These are phyloP conservation scores for Fulmarus glacialis DNA, from an alignment of 2,113 vertebrate genomes.

Conservation along the genomic window DNA sequence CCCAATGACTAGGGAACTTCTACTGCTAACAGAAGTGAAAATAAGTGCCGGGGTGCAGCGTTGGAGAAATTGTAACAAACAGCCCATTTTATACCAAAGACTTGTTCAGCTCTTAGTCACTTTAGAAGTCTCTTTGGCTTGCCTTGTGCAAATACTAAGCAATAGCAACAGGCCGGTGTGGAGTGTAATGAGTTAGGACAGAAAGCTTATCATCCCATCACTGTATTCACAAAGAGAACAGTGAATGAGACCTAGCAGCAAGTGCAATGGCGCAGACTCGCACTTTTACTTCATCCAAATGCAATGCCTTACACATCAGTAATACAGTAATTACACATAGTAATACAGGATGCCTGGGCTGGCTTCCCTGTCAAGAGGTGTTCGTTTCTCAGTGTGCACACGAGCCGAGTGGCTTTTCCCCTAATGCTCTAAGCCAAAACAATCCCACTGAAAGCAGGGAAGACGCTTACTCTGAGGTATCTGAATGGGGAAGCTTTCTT, in stretches of 20 bases:
- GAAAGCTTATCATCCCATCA: neutral
- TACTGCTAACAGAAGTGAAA: neutral
- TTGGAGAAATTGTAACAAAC: neutral
- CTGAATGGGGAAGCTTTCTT: neutral
- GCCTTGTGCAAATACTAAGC: neutral
- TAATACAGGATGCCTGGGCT: neutral
- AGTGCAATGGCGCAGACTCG: accelerated
- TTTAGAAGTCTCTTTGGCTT: neutral
- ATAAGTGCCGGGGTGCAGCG: accelerated
- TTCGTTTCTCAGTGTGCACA: neutral
- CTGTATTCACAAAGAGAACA: neutral
- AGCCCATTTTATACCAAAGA: neutral
- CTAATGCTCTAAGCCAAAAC: neutral
- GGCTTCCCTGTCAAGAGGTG: neutral
- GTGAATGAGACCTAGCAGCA: neutral
- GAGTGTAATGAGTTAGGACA: neutral
- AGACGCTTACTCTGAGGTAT: neutral
- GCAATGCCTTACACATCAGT: no score
- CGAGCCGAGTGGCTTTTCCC: neutral
- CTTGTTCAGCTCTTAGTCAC: neutral
- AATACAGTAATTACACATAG: no score
- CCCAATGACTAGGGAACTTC: neutral
- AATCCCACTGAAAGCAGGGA: neutral
- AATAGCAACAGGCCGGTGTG: neutral
- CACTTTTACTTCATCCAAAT: neutral